phyloP scores from a whole-genome alignment of 2,113 vertebrate species.

The Heptranchias perlo region DNA sequence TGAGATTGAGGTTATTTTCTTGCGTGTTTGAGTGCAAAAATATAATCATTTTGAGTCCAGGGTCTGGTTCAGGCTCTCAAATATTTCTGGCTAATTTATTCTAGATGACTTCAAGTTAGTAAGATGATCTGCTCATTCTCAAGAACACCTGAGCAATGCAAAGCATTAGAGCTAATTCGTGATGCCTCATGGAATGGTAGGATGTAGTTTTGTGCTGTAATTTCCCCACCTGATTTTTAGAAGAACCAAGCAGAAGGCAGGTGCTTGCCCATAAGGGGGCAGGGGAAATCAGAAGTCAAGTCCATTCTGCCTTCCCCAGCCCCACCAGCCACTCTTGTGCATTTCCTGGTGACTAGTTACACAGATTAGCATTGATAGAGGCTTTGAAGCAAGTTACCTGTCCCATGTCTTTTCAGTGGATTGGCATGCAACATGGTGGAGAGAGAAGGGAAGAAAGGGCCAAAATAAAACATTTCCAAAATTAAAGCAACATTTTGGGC shows the following conservation, averaged over 20 bases:
- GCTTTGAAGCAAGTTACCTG: background rate
- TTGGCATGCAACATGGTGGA: background rate
- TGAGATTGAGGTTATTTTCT: background rate
- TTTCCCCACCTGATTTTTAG: background rate
- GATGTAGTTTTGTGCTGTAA: background rate
- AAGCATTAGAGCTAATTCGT: background rate
- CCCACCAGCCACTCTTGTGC: background rate
- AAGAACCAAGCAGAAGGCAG: background rate
- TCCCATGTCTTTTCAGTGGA: background rate
- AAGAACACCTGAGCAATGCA: background rate
- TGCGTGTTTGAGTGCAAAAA: slow-evolving; percentile 1
- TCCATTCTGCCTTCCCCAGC: background rate
- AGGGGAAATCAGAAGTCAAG: background rate
- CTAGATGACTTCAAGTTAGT: background rate
- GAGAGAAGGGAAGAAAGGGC: background rate
- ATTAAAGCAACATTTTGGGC: background rate
- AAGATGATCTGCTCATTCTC: background rate
- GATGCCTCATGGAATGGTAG: background rate
- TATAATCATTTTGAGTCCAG: background rate
- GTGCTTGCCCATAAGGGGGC: background rate
- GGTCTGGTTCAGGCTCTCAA: background rate
- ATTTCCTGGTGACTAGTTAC: background rate
- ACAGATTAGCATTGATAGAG: background rate
- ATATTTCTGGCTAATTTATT: background rate
- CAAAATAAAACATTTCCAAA: too few species aligned